Base-by-base conservation (phyloP, 2,888 invertebrate species). In the Helobdella robusta region DNA sequence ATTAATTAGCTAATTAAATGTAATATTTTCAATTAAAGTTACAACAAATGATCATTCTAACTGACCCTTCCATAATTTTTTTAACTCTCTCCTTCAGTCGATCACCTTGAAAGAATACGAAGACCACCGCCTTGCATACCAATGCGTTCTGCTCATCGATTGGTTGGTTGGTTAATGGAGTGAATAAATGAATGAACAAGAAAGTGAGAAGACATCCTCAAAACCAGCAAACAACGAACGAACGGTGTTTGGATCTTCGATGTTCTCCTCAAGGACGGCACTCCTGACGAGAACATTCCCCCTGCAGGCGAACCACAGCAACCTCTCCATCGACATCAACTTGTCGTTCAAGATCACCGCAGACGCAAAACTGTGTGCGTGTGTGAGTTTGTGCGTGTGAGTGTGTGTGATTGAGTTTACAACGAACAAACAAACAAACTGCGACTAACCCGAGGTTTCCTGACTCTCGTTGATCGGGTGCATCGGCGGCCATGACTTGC, bases 271-370 rank as follows among this genome's bases (percentile, higher is more conserved):
- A 74, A 98, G 95, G 83, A 94, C 94, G 6, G 93, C 91, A 81
- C 93, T 92, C 32, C 92, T 84, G 62, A 98, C 83, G 81, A 95
- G 97, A 58, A 95, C 95, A 70, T 77, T 79, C 72, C 97, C 97
- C 68, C 95, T 85, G 76, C 95, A 95, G 30, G 93, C 94, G 72
- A 95, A 86, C 97, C 97, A 98, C 72, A 98, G 81, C 89, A 98
- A 91, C 35, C 95, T 85, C 82, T 97, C 97, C 81, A 98, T 97
- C 6, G 93, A 89, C 35, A 93, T 91, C 70, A 97, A 86, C 70
- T 93, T 86, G 81, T 95, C 95, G 62, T 94, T 85, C 67, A 89
- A 84, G 74, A 98, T 93, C 68, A 97, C 95, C 71, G 97, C 98
- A 76, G 97, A 94, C 72, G 97, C 92, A 84, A 65, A 69, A 35